These are phyloP conservation scores for Bombus terrestris DNA, from an alignment of 1,140 invertebrate species.

Conservation along the genomic window DNA sequence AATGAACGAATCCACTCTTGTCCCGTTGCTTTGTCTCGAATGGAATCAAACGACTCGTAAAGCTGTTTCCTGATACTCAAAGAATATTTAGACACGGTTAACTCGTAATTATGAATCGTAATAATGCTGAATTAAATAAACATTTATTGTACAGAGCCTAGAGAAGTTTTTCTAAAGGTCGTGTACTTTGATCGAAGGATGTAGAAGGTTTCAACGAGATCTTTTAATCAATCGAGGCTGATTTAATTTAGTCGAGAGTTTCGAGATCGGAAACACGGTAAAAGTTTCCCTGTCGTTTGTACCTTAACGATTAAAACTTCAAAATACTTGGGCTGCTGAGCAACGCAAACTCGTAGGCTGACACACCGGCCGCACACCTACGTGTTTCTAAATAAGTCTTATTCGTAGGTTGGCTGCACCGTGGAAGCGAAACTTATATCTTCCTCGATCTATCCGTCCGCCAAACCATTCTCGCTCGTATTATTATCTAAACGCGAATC, in stretches of 20 bases:
- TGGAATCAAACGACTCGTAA: not conserved
- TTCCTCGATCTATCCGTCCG: not conserved
- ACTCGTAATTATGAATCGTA: not conserved
- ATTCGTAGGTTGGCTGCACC: slow-evolving; percentile 42
- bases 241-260: not conserved
- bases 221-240: not conserved
- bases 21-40: not conserved
- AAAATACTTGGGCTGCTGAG: not conserved
- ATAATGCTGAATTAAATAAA: not conserved
- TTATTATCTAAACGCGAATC: slow-evolving; percentile 18
- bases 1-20: not conserved
- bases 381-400: slow-evolving; percentile 58
- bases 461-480: not conserved
- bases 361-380: slow-evolving; percentile 46
- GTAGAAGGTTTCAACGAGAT: not conserved
- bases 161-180: not conserved
- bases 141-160: not conserved
- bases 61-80: not conserved
- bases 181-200: not conserved
- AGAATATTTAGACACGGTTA: not conserved
- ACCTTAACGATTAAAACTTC: slow-evolving; percentile 10
- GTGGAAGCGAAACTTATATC: slow-evolving; percentile 2
- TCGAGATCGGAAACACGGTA: not conserved
- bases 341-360: slow-evolving; percentile 39
- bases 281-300: not conserved